Evolutionary conservation across 2,113 vertebrate genomes (phyloP).

Genomic region (Mastomys coucha): DNA sequence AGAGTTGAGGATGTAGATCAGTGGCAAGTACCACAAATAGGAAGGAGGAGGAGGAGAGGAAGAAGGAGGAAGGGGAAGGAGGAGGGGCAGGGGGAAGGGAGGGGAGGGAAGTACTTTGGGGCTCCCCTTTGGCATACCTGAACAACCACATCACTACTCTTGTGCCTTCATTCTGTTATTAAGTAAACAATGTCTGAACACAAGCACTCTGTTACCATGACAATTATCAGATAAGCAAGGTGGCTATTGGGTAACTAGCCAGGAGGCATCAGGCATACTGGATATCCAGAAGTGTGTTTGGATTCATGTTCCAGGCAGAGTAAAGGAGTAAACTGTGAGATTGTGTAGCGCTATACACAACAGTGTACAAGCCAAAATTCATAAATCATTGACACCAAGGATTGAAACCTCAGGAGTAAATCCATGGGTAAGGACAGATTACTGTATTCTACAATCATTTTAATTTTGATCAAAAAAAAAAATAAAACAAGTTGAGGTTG

Average conservation of each 20-base stretch:
- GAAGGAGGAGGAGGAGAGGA: neutral
- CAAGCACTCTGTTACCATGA: neutral
- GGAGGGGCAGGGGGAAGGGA: neutral
- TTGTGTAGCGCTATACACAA: neutral
- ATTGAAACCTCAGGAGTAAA: neutral
- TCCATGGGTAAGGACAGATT: neutral
- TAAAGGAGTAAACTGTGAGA: neutral
- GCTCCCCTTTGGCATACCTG: neutral
- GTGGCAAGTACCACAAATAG: neutral
- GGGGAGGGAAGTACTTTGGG: neutral
- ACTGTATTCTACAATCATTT: neutral
- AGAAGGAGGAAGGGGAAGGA: too few species aligned
- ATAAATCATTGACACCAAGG: neutral
- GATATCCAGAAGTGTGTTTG: neutral
- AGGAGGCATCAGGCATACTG: neutral
- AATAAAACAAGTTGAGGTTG: neutral
- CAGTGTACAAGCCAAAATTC: neutral
- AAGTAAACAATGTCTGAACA: neutral
- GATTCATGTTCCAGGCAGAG: neutral
- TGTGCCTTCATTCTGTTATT: neutral
- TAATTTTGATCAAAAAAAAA: conserved; percentile 13
- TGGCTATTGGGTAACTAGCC: neutral
- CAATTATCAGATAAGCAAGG: neutral
- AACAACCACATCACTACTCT: neutral
- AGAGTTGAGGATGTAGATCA: neutral